Base-by-base conservation (phyloP, 2,888 invertebrate species). In the Saturnia japonica region DNA sequence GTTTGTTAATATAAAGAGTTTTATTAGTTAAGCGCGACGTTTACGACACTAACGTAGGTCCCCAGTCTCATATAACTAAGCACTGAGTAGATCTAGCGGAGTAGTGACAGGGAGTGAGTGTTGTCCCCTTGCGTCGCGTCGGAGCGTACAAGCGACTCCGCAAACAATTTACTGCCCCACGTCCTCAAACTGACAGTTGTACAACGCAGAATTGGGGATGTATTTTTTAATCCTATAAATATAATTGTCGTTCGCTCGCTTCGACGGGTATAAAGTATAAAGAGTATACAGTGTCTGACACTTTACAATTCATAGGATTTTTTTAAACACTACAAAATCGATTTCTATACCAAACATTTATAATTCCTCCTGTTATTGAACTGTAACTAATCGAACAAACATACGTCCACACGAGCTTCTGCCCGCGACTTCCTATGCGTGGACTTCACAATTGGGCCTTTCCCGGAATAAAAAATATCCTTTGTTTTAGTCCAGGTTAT, bases 91-190 rank as follows among this genome's bases (percentile, higher is more conserved):
- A 68, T 60, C 47, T 60, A 72, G 69, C 73, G 68, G 72, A 73
- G 72, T 73, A 73, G 76, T 79, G 77, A 79, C 80, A 77, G 73
- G 76, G 73, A 78, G 73, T 73, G 75, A 78, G 76, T 77, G 78
- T 74, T 76, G 80, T 80, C 82, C 81, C 80, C 75, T n/a, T 34
- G 34, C 34, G 34, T 40, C 74, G 75, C 73, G 74, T 78, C 76
- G 76, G 72, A 25, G 57, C 57, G 57, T 60, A 75, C 71, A 76
- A 70, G 79, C 80, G 76, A 77, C 80, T 70, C 74, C 69, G 72
- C 75, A 77, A 75, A 78, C 76, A 77, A 77, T 78, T 76, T 77
- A 75, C 75, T 72, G 72, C 67, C 71, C 73, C 70, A 9, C 14
- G 28, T 60, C 57, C 25, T 60, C 57, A 72, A 73, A 77, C 73